Evolutionary conservation across 2,888 invertebrate species (phyloP), one percentile per base, ranked within the genome.

Genomic region (Lomographa bimaculata): DNA sequence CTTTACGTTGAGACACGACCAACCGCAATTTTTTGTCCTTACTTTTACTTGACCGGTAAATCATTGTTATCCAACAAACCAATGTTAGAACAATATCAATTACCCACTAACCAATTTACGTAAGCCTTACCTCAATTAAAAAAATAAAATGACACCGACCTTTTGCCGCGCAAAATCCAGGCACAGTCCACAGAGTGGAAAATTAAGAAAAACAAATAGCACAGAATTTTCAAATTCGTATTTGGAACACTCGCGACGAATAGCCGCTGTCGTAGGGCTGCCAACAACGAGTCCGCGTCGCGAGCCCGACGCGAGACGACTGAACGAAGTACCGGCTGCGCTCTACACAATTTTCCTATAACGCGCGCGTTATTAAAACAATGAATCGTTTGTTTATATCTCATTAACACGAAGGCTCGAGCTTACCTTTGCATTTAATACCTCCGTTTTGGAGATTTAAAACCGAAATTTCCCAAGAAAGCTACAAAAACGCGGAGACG

Each of bases 181-280:
- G 70, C 75, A 78, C 74, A 72, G 50, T 54, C 57, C 82, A 81
- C 78, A 73, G 58, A 58, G 41, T 34, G 26, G n/a, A 50, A 57
- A 60, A 54, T 60, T 61, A 63, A 63, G 61, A 51, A 65, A 68
- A 74, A 68, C 62, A 65, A 68, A 64, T 61, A 77, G 64, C 76
- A 71, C 72, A 57, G 27, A 47, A 43, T 50, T 47, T 46, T 46
- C 36, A 27, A 33, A 60, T 68, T 69, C 62, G 53, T 64, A 67
- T 60, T 65, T 64, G 63, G 64, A 64, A 66, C 82, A 84, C 82
- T 69, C 84, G 78, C 84, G 83, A 46, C 71, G 35, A 42, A 18
- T 23, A 17, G 71, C 50, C 48, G 41, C 50, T 40, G 34, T 34
- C 46, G 44, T 50, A 48, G 58, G 53, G 50, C 51, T 30, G 35